Evolutionary conservation across 2,888 invertebrate species (phyloP).

Genomic region (Branchipolynoe longqiensis): DNA sequence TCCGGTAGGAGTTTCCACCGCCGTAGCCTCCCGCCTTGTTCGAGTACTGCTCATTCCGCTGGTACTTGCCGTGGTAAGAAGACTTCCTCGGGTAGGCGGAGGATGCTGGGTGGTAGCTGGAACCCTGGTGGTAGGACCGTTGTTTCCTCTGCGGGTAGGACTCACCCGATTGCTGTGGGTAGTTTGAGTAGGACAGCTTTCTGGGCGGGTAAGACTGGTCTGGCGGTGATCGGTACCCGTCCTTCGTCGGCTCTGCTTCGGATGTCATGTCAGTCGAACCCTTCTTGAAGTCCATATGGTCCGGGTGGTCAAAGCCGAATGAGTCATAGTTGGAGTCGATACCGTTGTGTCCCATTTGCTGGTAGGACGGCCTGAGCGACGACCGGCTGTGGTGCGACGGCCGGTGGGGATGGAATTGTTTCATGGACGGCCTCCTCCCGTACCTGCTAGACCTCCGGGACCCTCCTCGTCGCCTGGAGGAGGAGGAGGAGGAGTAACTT

Average conservation of each 20-base stretch:
- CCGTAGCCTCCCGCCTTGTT: background rate
- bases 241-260: background rate
- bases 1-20: background rate
- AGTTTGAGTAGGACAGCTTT: no score
- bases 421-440: background rate
- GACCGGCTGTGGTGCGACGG: background rate
- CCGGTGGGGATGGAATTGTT: background rate
- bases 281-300: background rate
- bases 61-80: background rate
- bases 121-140: background rate
- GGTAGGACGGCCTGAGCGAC: background rate
- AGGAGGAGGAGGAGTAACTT: background rate
- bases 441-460: background rate
- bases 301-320: background rate
- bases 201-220: no score
- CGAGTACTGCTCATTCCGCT: background rate
- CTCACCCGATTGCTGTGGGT: no score
- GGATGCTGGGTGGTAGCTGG: conserved; percentile 4
- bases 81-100: background rate
- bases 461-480: background rate
- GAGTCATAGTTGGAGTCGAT: background rate
- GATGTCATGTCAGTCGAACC: background rate
- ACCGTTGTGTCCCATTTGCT: background rate
- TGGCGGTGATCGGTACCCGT: background rate
- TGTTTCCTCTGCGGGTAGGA: no score